Conservation (phyloP, 2,888 invertebrate species). For the Hipparchia sbordonii region DNA sequence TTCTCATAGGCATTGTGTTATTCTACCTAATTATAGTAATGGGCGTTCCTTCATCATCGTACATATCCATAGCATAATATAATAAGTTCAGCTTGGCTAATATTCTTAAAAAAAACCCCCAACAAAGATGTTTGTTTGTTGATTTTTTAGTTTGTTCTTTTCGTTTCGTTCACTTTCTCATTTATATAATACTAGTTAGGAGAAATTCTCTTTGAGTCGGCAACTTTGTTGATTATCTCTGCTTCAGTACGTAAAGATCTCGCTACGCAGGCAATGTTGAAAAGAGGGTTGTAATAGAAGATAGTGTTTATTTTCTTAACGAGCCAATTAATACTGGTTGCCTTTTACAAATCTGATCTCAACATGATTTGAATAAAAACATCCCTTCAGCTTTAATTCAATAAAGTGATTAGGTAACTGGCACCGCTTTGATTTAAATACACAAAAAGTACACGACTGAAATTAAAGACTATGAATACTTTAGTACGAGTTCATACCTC, state of each 20-base stretch:
- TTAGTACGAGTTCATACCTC: too few relatives aligned
- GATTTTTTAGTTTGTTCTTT: too few relatives aligned
- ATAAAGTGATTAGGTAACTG: conserved; percentile 8
- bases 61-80: too few relatives aligned
- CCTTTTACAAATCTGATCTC: conserved; percentile 4
- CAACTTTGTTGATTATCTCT: not conserved
- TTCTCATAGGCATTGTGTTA: too few relatives aligned
- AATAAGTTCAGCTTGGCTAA: too few relatives aligned
- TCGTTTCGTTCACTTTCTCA: too few relatives aligned
- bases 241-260: not conserved
- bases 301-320: conserved; percentile 32
- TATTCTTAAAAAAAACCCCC: too few relatives aligned
- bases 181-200: too few relatives aligned
- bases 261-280: not conserved
- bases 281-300: conserved; percentile 22
- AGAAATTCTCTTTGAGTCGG: conserved; percentile 1
- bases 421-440: conserved; percentile 11
- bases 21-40: too few relatives aligned
- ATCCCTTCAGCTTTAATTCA: conserved; percentile 12
- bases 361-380: conserved; percentile 1
- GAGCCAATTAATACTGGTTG: conserved; percentile 18
- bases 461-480: not conserved
- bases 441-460: not conserved
- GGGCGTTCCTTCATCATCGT: too few relatives aligned
- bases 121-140: too few relatives aligned